A percentile compares a stretch with the other conserved stretches of the same genome.
Evolutionary conservation across 1,140 invertebrate genomes (phyloP).

Genomic region (Arctopsyche grandis): DNA sequence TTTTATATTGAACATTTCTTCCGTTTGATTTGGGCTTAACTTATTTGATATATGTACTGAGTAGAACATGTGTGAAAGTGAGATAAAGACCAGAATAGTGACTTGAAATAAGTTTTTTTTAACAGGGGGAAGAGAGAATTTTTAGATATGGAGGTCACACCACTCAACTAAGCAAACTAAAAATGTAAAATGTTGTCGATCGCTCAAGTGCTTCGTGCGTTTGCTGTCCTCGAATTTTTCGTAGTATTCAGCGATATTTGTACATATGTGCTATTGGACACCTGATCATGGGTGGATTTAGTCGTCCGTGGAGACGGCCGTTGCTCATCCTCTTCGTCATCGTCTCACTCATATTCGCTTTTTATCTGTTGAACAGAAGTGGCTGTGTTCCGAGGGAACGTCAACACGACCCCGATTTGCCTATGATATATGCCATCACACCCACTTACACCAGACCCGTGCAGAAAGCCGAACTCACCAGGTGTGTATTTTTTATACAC

Average conservation of each 20-base stretch:
- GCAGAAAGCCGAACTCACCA: constrained; percentile 95
- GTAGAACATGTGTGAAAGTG: too few species aligned
- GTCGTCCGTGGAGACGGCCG: background rate
- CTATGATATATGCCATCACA: constrained; percentile 89
- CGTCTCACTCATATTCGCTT: background rate
- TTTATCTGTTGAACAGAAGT: constrained; percentile 12
- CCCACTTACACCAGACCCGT: constrained; percentile 90
- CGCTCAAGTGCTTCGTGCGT: background rate
- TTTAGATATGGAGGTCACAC: too few species aligned
- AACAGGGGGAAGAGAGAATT: too few species aligned
- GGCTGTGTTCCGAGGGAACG: constrained; percentile 46
- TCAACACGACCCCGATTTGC: constrained; percentile 64
- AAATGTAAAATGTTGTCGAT: too few species aligned
- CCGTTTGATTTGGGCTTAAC: too few species aligned
- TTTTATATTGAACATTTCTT: too few species aligned
- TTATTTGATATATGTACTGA: too few species aligned
- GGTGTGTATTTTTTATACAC: constrained; percentile 65
- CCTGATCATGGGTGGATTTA: too few species aligned
- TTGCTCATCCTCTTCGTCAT: background rate
- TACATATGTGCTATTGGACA: background rate
- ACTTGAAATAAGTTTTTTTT: too few species aligned
- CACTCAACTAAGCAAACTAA: too few species aligned
- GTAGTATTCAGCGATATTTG: background rate
- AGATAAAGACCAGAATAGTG: too few species aligned
- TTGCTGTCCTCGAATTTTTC: background rate